These are phyloP conservation scores for Platysteira castanea DNA, from an alignment of 2,113 vertebrate species.

Conservation along the genomic window DNA sequence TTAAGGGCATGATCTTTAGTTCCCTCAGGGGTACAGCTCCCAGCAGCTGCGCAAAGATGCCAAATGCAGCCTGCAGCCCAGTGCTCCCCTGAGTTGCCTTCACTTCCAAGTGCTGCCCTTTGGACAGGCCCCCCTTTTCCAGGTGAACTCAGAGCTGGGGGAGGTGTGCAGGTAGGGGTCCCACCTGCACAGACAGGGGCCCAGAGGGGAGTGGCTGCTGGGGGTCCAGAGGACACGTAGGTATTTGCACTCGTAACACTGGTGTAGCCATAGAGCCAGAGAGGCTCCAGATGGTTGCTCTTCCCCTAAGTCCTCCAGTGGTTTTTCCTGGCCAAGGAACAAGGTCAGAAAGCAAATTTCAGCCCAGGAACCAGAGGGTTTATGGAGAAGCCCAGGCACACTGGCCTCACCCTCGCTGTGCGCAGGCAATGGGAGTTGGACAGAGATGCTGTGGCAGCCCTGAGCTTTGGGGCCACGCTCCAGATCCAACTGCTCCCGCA, in stretches of 20 bases:
- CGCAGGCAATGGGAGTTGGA: fast-evolving
- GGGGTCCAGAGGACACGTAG: too few species aligned
- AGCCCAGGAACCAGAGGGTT: not conserved
- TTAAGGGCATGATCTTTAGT: not conserved
- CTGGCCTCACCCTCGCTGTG: not conserved
- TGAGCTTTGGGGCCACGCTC: not conserved
- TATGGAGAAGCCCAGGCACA: not conserved
- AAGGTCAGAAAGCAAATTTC: too few species aligned
- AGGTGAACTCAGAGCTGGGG: constrained; percentile 41
- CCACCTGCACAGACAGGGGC: not conserved
- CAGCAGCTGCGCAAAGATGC: not conserved
- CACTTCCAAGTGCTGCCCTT: not conserved
- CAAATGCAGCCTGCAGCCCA: not conserved
- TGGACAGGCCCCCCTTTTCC: not conserved
- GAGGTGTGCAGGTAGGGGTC: not conserved
- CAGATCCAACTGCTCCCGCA: fast-evolving
- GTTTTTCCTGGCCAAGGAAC: not conserved
- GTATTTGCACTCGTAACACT: fast-evolving
- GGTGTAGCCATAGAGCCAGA: too few species aligned
- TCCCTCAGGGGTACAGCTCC: not conserved
- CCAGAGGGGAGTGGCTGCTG: not conserved
- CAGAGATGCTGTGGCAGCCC: not conserved
- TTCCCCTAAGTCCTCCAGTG: too few species aligned
- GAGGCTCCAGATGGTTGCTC: not conserved
- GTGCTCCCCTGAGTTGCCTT: fast-evolving